These are phyloP conservation scores for Elephantulus edwardii DNA, from an alignment of 2,113 vertebrate species.

Conservation along the genomic window DNA sequence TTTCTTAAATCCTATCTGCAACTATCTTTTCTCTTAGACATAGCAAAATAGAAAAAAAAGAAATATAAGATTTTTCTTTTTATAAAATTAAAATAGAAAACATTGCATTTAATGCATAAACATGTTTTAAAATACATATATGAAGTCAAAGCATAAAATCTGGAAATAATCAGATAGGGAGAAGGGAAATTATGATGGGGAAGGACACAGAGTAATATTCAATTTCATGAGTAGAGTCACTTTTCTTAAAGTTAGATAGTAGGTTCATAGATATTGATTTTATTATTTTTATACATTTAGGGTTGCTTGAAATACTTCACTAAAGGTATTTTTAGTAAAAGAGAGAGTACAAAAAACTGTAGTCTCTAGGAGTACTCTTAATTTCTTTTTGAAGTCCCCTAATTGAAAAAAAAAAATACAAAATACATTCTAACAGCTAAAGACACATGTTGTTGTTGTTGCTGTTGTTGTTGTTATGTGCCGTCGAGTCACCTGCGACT, in stretches of 20 bases:
- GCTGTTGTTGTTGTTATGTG: too few species aligned
- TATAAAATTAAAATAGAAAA: too few species aligned
- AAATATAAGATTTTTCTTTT: too few species aligned
- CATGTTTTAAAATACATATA: neutral
- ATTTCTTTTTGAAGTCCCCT: neutral
- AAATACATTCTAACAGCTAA: neutral
- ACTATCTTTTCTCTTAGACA: neutral
- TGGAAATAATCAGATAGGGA: neutral
- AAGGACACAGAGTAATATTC: neutral
- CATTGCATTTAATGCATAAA: too few species aligned
- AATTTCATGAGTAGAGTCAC: neutral
- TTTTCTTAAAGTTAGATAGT: neutral
- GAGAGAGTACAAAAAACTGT: neutral
- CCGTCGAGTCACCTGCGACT: too few species aligned
- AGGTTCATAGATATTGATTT: neutral
- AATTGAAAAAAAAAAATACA: neutral
- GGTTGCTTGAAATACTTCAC: neutral
- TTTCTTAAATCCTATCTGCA: neutral
- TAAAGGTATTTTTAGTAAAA: neutral
- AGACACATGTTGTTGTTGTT: too few species aligned
- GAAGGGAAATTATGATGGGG: neutral
- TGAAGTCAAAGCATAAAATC: neutral
- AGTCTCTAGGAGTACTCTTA: neutral
- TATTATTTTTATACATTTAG: slow-evolving; percentile 1
- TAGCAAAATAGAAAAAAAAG: too few species aligned